These are phyloP conservation scores for Prionailurus viverrinus DNA, from an alignment of 2,113 vertebrate genomes.

Conservation along the genomic window DNA sequence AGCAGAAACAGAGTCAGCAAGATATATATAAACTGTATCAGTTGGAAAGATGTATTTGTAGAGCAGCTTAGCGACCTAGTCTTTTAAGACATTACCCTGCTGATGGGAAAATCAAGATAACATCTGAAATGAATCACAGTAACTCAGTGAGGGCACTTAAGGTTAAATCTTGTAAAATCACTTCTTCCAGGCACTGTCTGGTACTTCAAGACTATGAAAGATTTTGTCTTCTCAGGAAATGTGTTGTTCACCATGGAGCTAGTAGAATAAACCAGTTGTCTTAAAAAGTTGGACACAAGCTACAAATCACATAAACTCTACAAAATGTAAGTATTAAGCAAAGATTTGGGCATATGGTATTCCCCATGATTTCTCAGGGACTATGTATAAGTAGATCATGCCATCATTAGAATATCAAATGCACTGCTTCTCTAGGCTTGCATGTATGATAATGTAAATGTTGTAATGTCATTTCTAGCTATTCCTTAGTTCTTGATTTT, in stretches of 20 bases:
- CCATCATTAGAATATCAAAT: not conserved
- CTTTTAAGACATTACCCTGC: not conserved
- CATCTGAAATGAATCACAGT: constrained; percentile 4
- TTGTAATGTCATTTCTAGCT: not conserved
- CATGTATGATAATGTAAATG: not conserved
- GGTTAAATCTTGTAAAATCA: constrained; percentile 33
- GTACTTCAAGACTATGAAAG: constrained; percentile 28
- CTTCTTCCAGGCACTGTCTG: constrained; percentile 46
- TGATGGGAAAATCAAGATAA: constrained; percentile 28
- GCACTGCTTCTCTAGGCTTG: not conserved
- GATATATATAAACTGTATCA: constrained; percentile 19
- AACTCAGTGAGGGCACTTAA: constrained; percentile 16
- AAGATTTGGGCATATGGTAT: not conserved
- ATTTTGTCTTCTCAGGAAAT: constrained; percentile 48
- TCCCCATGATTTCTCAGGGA: not conserved
- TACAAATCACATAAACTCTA: constrained; percentile 5
- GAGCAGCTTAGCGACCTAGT: constrained; percentile 30
- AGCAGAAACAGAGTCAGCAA: constrained; percentile 44
- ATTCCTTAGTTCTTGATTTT: constrained; percentile 8
- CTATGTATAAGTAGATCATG: not conserved
- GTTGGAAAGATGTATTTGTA: constrained; percentile 20
- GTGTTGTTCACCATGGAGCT: constrained; percentile 10
- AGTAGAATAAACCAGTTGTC: not conserved
- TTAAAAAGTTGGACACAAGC: not conserved
- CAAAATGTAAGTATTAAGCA: not conserved